Evolutionary conservation across 2,113 vertebrate species (phyloP).

Genomic region (Penelope pileata): DNA sequence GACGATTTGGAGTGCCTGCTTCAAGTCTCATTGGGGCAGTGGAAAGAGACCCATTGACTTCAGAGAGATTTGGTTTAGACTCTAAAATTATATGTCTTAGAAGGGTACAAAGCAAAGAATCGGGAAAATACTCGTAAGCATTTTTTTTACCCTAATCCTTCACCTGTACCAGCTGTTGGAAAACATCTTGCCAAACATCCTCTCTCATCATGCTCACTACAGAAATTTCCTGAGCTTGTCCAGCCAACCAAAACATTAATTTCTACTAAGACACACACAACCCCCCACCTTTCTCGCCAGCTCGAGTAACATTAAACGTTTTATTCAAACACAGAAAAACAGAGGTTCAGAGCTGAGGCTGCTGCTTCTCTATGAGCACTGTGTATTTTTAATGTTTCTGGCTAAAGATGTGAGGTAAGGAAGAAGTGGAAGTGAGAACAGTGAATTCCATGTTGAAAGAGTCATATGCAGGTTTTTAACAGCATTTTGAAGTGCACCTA

Average conservation of each 20-base stretch:
- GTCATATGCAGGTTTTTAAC: constrained; percentile 46
- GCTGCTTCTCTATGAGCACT: constrained; percentile 37
- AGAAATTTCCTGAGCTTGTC: constrained; percentile 64
- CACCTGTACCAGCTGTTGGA: constrained; percentile 49
- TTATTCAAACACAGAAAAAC: constrained; percentile 62
- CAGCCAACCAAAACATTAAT: constrained; percentile 61
- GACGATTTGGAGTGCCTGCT: neutral
- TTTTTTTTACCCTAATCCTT: constrained; percentile 26
- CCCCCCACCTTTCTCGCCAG: constrained; percentile 42
- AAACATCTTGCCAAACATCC: constrained; percentile 52
- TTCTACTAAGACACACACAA: constrained; percentile 54
- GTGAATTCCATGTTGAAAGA: constrained; percentile 58
- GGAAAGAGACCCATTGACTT: neutral
- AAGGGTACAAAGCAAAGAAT: neutral
- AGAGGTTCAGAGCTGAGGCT: constrained; percentile 36
- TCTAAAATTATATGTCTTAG: neutral
- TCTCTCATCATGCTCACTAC: constrained; percentile 53
- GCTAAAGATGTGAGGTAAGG: constrained; percentile 51
- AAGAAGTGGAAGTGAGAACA: constrained; percentile 57
- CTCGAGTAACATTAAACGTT: constrained; percentile 66
- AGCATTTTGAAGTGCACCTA: constrained; percentile 41
- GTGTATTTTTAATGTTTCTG: constrained; percentile 58
- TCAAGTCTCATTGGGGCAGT: neutral
- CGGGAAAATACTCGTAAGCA: neutral
- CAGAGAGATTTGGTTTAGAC: neutral